These are phyloP conservation scores for Clistopyga incitator DNA, from an alignment of 2,888 invertebrate species.

Conservation along the genomic window DNA sequence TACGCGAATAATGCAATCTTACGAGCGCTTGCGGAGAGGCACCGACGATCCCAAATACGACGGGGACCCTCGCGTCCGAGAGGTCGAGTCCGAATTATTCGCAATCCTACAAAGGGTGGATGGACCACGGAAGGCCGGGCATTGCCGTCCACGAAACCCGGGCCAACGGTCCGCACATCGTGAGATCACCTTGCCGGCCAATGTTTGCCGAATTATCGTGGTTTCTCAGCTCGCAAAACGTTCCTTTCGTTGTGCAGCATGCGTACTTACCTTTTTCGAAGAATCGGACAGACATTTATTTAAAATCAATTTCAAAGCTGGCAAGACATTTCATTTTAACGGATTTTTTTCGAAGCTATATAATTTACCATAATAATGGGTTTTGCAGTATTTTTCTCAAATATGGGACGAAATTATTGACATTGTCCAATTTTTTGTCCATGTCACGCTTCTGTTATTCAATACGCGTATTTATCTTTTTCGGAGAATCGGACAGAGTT, in stretches of 20 bases:
- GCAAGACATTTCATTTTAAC: too few species aligned
- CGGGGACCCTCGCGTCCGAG: background rate
- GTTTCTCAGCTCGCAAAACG: background rate
- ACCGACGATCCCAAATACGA: background rate
- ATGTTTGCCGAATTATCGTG: background rate
- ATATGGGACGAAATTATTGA: too few species aligned
- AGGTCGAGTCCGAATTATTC: constrained; percentile 19
- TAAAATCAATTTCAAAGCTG: background rate
- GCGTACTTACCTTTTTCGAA: background rate
- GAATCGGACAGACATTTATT: background rate
- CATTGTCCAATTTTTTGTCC: background rate
- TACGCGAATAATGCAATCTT: constrained; percentile 14
- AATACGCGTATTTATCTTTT: background rate
- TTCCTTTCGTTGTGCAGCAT: background rate
- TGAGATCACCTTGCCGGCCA: background rate
- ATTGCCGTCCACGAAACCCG: background rate
- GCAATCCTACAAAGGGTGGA: constrained; percentile 10
- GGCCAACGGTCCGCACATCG: background rate
- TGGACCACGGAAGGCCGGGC: background rate
- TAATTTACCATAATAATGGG: too few species aligned
- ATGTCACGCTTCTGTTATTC: background rate
- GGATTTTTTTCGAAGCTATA: too few species aligned
- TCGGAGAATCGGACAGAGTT: background rate
- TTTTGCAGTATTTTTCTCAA: too few species aligned
- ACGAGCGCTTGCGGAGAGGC: background rate